Conservation (phyloP, 1,140 invertebrate genomes). For the Aphaenogaster floridana region DNA sequence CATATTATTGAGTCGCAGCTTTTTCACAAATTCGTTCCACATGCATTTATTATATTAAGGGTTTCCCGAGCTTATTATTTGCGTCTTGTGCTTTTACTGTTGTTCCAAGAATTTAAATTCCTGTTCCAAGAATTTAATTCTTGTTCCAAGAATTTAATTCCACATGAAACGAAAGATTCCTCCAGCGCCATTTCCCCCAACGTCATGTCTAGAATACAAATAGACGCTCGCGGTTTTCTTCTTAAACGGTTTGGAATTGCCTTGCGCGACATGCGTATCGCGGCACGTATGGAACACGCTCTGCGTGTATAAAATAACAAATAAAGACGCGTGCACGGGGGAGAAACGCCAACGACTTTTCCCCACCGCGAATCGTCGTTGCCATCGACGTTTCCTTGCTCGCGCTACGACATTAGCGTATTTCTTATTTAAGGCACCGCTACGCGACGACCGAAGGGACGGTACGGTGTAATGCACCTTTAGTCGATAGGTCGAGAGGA, state of each 20-base stretch:
- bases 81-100: neutral
- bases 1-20: neutral
- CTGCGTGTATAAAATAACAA: conserved; percentile 77
- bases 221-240: neutral
- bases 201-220: neutral
- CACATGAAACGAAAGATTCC: neutral
- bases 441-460: conserved; percentile 42
- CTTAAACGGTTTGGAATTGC: conserved; percentile 1
- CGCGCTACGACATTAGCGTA: conserved; percentile 69
- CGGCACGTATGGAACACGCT: conserved; percentile 46
- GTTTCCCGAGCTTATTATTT: neutral
- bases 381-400: conserved; percentile 12
- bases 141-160: neutral
- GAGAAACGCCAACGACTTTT: conserved; percentile 38
- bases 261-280: conserved; percentile 37
- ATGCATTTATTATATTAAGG: neutral
- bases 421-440: conserved; percentile 73
- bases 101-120: neutral
- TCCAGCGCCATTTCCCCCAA: conserved; percentile 23
- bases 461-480: conserved; percentile 24
- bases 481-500: conserved; percentile 67
- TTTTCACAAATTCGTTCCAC: neutral
- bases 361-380: neutral
- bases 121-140: neutral
- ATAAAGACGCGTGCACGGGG: conserved; percentile 71